Conservation (phyloP, 2,113 vertebrate species). For the Tyto alba region DNA sequence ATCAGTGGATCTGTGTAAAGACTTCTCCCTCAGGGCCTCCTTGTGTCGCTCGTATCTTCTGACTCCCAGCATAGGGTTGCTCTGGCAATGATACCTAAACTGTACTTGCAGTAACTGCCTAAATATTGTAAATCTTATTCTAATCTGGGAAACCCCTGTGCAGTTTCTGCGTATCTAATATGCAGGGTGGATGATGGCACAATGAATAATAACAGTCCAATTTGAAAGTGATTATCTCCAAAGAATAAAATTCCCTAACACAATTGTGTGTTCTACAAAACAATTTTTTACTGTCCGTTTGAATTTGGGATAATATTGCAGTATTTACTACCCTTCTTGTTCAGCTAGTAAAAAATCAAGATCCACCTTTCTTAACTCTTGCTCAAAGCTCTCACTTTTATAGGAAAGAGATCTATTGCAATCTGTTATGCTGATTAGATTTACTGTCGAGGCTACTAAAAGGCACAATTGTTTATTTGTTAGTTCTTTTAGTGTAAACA, state of each 20-base stretch:
- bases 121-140: background rate
- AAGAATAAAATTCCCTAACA: background rate
- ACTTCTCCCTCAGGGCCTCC: background rate
- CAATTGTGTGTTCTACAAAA: background rate
- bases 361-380: conserved; percentile 15
- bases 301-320: background rate
- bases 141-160: background rate
- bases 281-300: background rate
- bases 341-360: background rate
- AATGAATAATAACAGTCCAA: background rate
- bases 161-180: background rate
- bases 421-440: conserved; percentile 46
- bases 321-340: background rate
- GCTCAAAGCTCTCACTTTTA: background rate
- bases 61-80: background rate
- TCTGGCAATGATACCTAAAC: background rate
- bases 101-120: background rate
- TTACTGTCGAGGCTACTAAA: conserved; percentile 47
- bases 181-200: background rate
- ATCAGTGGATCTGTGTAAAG: background rate
- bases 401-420: conserved; percentile 29
- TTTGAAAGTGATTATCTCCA: background rate
- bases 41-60: background rate
- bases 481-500: conserved; percentile 44
- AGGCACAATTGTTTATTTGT: conserved; percentile 61